Evolutionary conservation across 2,797 vertebrate species (phyloP), one percentile per base, ranked within the genome.

Genomic region (Megalops cyprinoides): DNA sequence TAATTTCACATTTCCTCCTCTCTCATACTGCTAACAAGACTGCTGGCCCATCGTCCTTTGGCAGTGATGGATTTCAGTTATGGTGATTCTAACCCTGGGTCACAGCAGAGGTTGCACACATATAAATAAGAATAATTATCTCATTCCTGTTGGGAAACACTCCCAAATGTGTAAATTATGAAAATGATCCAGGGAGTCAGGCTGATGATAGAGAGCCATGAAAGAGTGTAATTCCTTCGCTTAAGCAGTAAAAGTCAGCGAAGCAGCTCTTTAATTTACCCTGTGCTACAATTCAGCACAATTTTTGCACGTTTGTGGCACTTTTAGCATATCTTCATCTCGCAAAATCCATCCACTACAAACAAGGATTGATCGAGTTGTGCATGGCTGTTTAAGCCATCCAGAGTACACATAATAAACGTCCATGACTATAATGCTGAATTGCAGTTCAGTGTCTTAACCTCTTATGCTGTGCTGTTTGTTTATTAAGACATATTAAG

Each of bases 351-450:
- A 87, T 89, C 87, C 84, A 78, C 82, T 88, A 85, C 87, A 90
- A 93, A 91, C 88, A 88, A 91, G 94, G 94, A 95, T 94, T 86
- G 91, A 94, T 94, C 91, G 91, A 91, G 93, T 94, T 91, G 94
- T 92, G 94, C 93, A 91, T 94, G 93, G 91, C 76, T 92, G 93
- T 94, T 92, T 94, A 87, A 93, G 87, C 83, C 79, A 90, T 88
- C 86, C 84, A 86, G 85, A 91, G 89, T 90, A 94, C 92, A 92
- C 73, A 88, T 92, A 93, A 94, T 92, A 93, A 94, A 95, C 94
- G 91, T 88, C 77, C 81, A 86, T 83, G 87, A 88, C 86, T 87
- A 78, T 90, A 91, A 91, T 89, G 92, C 93, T 92, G 90, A 95
- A 92, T 92, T 88, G 92, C 88, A 91, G 86, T 88, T 88, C 84